phyloP scores from a whole-genome alignment of 2,888 invertebrate species.

The Trachelus troglodyta region DNA sequence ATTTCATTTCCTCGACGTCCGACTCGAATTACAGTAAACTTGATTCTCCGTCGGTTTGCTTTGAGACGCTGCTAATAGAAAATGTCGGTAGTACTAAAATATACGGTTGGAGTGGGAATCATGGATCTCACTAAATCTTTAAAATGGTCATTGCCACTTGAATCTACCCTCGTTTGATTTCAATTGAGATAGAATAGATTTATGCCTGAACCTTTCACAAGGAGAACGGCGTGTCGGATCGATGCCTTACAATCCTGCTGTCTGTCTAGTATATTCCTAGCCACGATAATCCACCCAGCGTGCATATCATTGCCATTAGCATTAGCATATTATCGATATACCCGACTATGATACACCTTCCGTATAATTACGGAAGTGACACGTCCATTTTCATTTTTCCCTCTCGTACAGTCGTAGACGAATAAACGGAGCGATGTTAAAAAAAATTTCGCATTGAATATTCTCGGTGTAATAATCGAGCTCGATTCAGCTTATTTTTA shows the following conservation, averaged over 20 bases:
- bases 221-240: slow-evolving; percentile 9
- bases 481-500: neutral
- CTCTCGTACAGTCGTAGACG: neutral
- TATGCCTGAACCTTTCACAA: neutral
- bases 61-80: neutral
- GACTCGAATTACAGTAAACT: neutral
- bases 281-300: neutral
- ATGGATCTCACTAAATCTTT: neutral
- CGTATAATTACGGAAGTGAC: slow-evolving; percentile 1
- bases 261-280: slow-evolving; percentile 9
- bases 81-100: neutral
- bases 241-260: slow-evolving; percentile 17
- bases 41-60: neutral
- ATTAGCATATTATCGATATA: slow-evolving; percentile 15
- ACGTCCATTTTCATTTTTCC: slow-evolving; percentile 1
- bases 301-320: slow-evolving; percentile 14
- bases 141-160: neutral
- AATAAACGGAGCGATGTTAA: neutral
- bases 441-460: neutral
- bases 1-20: no score
- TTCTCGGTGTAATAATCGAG: neutral
- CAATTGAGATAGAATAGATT: slow-evolving; percentile 5
- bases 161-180: neutral
- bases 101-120: neutral
- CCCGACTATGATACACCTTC: neutral